These are phyloP conservation scores for Philopedon plagiatum DNA, from an alignment of 2,888 invertebrate genomes.

Conservation along the genomic window DNA sequence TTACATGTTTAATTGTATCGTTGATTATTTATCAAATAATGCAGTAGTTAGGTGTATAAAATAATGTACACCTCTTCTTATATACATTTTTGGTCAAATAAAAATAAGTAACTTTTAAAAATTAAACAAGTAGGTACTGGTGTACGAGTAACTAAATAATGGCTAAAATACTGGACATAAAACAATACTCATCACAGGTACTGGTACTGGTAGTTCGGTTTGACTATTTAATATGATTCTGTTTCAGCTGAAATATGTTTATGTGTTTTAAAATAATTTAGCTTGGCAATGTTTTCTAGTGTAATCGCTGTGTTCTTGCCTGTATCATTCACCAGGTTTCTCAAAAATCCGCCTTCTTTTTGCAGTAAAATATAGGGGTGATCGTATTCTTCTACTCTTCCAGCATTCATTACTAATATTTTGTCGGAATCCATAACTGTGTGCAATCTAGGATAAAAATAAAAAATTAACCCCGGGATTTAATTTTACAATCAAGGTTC, in stretches of 20 bases:
- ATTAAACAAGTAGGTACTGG: no score
- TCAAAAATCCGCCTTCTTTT: slow-evolving; percentile 75
- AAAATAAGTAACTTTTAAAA: no score
- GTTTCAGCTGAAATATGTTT: no score
- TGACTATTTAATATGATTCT: background rate
- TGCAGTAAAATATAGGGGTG: slow-evolving; percentile 80
- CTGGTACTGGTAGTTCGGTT: slow-evolving; percentile 1
- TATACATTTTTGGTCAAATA: no score
- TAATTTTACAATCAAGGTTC: no score
- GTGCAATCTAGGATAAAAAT: slow-evolving; percentile 71
- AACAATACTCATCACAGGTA: slow-evolving; percentile 18
- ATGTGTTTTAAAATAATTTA: slow-evolving; percentile 45
- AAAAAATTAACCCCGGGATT: no score
- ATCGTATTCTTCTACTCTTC: slow-evolving; percentile 82
- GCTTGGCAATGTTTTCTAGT: slow-evolving; percentile 60
- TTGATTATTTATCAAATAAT: no score
- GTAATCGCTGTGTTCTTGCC: slow-evolving; percentile 57
- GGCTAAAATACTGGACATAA: background rate
- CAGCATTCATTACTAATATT: slow-evolving; percentile 88
- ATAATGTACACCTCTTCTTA: no score
- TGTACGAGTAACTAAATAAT: background rate
- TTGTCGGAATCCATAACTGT: slow-evolving; percentile 91
- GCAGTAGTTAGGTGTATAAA: no score
- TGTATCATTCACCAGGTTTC: slow-evolving; percentile 73
- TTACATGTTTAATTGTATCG: no score